These are phyloP conservation scores for Mirounga angustirostris DNA, from an alignment of 2,113 vertebrate genomes.

Conservation along the genomic window DNA sequence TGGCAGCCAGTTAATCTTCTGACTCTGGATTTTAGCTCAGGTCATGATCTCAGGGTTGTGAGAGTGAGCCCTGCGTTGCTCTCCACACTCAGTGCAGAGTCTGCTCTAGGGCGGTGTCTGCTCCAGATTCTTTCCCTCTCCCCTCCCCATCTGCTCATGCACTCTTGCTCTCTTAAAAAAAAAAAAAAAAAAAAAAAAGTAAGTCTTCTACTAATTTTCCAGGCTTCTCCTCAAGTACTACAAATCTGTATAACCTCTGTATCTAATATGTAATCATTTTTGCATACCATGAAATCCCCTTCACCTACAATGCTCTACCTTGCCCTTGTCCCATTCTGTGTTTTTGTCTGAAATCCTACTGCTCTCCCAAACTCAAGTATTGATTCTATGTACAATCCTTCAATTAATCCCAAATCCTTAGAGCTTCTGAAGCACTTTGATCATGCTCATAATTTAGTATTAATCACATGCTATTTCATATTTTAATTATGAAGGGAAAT, in stretches of 20 bases:
- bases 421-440: constrained; percentile 4
- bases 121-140: not conserved
- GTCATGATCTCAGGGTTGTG: not conserved
- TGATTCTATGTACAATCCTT: not conserved
- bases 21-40: not conserved
- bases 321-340: not conserved
- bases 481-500: constrained; percentile 40
- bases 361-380: not conserved
- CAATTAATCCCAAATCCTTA: constrained; percentile 6
- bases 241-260: not conserved
- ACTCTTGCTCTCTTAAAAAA: not conserved
- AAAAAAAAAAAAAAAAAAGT: not conserved
- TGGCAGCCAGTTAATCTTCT: not conserved
- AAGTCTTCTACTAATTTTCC: constrained; percentile 3
- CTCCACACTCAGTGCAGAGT: not conserved
- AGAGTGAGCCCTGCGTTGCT: not conserved
- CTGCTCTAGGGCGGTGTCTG: not conserved
- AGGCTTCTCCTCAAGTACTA: not conserved
- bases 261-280: constrained; percentile 10
- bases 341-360: constrained; percentile 37
- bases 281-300: not conserved
- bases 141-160: not conserved
- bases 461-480: not conserved
- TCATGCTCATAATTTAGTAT: not conserved
- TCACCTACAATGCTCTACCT: not conserved